Conservation (phyloP, 2,888 invertebrate genomes). For the Scelioninae gen. 2 region DNA sequence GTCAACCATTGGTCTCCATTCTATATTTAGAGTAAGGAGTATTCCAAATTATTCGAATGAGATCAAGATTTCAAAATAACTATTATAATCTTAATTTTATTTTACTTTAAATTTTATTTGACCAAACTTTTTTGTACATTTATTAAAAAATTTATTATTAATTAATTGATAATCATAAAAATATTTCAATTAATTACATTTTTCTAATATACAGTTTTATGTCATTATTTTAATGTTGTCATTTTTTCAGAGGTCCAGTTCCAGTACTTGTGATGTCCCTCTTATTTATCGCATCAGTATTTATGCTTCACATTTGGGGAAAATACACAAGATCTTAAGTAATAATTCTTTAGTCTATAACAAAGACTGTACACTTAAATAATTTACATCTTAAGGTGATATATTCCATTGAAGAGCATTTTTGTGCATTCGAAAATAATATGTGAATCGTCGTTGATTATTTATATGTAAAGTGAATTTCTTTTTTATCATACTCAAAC, state of each 20-base stretch:
- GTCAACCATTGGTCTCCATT: constrained; percentile 9
- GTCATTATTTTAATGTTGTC: neutral
- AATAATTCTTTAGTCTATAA: constrained; percentile 1
- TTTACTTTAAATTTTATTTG: neutral
- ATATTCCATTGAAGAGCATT: constrained; percentile 34
- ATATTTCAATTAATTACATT: too few species aligned
- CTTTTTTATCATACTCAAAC: constrained; percentile 32
- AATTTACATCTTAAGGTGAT: constrained; percentile 20
- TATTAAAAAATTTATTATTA: too few species aligned
- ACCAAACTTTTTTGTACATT: too few species aligned
- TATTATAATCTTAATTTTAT: neutral
- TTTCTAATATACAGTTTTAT: neutral
- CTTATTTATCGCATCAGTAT: constrained; percentile 98
- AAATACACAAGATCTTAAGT: constrained; percentile 92
- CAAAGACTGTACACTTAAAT: constrained; percentile 50
- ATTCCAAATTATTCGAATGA: constrained; percentile 17
- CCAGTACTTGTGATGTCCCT: constrained; percentile 99
- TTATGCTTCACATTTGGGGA: constrained; percentile 99
- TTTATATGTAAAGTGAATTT: constrained; percentile 42
- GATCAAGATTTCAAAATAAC: constrained; percentile 17
- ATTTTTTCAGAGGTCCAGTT: constrained; percentile 93
- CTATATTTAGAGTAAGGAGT: constrained; percentile 28
- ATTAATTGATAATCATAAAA: too few species aligned
- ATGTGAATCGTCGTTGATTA: constrained; percentile 33
- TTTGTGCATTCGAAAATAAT: constrained; percentile 23